phyloP scores from a whole-genome alignment of 2,797 vertebrate species.

The Sternotherus odoratus region DNA sequence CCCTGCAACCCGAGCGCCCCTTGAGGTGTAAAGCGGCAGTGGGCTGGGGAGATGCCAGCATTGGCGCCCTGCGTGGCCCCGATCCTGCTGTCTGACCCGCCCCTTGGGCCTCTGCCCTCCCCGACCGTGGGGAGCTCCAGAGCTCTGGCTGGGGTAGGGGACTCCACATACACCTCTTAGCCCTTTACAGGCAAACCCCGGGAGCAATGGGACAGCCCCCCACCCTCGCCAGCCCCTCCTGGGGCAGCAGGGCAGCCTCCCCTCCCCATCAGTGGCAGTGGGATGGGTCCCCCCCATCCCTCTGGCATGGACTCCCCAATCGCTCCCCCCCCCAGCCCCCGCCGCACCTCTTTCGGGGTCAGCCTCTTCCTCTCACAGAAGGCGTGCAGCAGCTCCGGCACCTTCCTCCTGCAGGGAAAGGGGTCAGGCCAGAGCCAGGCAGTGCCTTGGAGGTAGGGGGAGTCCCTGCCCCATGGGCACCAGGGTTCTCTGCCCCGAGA shows the following conservation, averaged over 20 bases:
- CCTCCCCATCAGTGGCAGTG: not conserved
- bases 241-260: not conserved
- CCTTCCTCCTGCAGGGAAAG: conserved; percentile 81
- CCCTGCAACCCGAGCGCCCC: not conserved
- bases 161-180: too few species aligned
- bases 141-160: too few species aligned
- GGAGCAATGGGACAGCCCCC: too few species aligned
- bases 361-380: conserved; percentile 95
- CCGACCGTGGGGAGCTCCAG: not conserved
- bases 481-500: not conserved
- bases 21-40: accelerated
- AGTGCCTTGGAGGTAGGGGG: accelerated
- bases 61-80: too few species aligned
- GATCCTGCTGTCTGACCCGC: not conserved
- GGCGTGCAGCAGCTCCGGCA: conserved; percentile 89
- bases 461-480: not conserved
- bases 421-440: not conserved
- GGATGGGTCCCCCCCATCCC: not conserved
- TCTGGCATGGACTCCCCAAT: too few species aligned
- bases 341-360: conserved; percentile 90
- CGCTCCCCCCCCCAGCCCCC: accelerated
- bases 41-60: too few species aligned
- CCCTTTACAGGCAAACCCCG: too few species aligned
- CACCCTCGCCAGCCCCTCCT: accelerated
- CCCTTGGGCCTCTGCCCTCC: too few species aligned